Conservation (phyloP, 1,140 invertebrate species). For the Drosophila kepulauana region DNA sequence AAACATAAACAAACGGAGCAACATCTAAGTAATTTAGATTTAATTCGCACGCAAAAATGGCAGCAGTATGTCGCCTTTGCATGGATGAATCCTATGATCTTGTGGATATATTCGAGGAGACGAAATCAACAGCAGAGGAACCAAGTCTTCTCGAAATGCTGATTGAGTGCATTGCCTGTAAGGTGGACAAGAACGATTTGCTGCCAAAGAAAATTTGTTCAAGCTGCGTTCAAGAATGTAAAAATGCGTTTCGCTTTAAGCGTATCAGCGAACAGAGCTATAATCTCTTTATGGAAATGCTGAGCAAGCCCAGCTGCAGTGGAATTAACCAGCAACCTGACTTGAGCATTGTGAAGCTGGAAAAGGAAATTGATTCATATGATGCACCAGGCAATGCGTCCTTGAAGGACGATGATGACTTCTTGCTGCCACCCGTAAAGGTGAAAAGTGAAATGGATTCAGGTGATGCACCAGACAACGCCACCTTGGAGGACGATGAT, state of each 20-base stretch:
- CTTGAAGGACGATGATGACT: no score
- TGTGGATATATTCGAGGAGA: constrained; percentile 8
- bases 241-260: constrained; percentile 14
- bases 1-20: neutral
- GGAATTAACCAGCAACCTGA: no score
- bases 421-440: no score
- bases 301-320: neutral
- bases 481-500: no score
- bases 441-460: no score
- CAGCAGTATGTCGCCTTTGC: constrained; percentile 7
- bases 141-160: constrained; percentile 3
- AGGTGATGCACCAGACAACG: no score
- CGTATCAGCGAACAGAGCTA: constrained; percentile 1
- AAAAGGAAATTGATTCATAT: no score
- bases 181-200: neutral
- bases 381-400: no score
- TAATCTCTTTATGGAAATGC: neutral
- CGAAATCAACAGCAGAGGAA: neutral
- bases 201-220: constrained; percentile 1
- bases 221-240: neutral
- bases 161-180: neutral
- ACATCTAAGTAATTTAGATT: neutral
- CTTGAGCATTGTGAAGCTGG: no score
- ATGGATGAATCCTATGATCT: neutral
- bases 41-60: neutral